These are phyloP conservation scores for Stenurella melanura DNA, from an alignment of 2,888 invertebrate genomes.

Conservation along the genomic window DNA sequence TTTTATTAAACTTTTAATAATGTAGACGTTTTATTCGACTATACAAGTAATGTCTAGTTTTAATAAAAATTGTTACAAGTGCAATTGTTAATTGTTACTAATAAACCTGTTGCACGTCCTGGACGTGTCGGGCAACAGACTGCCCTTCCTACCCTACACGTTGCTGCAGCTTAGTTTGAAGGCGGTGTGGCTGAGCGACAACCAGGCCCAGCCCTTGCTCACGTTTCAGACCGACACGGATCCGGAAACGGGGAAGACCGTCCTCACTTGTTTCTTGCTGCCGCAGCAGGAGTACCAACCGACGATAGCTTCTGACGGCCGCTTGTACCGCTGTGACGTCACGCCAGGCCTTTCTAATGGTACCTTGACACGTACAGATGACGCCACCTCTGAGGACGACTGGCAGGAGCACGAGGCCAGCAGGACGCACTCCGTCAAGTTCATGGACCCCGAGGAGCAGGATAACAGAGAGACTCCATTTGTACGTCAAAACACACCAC, in stretches of 20 bases:
- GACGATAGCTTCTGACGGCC: conserved; percentile 72
- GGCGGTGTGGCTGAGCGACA: conserved; percentile 99
- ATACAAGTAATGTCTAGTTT: too few species aligned
- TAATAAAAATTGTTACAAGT: too few species aligned
- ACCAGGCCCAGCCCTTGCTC: conserved; percentile 97
- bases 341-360: conserved; percentile 69
- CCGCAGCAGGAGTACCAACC: conserved; percentile 92
- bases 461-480: conserved; percentile 88
- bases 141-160: conserved; percentile 96
- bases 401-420: conserved; percentile 91
- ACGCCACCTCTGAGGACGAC: conserved; percentile 71
- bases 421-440: conserved; percentile 91
- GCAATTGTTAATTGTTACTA: too few species aligned
- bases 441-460: conserved; percentile 84
- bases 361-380: conserved; percentile 68
- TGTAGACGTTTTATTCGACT: too few species aligned
- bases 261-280: conserved; percentile 97
- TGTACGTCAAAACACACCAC: conserved; percentile 98
- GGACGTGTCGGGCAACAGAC: conserved; percentile 96
- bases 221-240: conserved; percentile 98
- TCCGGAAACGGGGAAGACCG: conserved; percentile 92
- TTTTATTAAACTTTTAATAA: too few species aligned
- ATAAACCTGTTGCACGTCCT: conserved; percentile 85
- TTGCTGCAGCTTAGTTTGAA: conserved; percentile 91
- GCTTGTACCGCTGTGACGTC: conserved; percentile 73